phyloP scores from a whole-genome alignment of 2,888 invertebrate genomes.

The Tanytarsus gracilentus region DNA sequence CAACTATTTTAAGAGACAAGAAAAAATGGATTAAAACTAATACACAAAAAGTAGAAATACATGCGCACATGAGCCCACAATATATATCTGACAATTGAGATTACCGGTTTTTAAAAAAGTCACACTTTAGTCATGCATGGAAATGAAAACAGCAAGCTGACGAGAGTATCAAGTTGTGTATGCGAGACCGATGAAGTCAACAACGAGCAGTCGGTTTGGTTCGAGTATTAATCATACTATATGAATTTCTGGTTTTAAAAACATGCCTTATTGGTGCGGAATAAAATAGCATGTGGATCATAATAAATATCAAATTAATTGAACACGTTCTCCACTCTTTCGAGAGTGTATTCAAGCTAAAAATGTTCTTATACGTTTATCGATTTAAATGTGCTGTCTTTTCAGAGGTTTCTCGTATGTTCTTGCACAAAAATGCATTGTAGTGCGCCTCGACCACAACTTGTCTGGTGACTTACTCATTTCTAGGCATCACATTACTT shows the following conservation, averaged over 20 bases:
- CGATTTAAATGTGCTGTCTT: no score
- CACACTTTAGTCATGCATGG: slow-evolving; percentile 8
- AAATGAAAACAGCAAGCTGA: not conserved
- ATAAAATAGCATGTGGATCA: slow-evolving; percentile 4
- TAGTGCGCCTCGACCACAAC: no score
- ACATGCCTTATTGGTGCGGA: not conserved
- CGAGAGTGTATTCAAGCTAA: not conserved
- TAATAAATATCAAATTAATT: slow-evolving; percentile 16
- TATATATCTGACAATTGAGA: no score
- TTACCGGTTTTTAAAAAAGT: slow-evolving; percentile 9
- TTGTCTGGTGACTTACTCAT: not conserved
- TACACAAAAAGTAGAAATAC: no score
- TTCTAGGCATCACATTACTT: no score
- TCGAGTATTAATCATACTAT: slow-evolving; percentile 20
- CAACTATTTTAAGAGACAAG: no score
- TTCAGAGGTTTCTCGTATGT: no score
- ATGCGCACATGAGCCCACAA: no score
- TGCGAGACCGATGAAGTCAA: not conserved
- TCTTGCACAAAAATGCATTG: no score
- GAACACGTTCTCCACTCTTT: not conserved
- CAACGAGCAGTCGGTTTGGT: not conserved
- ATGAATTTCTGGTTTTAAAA: slow-evolving; percentile 21
- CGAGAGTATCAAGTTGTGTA: not conserved
- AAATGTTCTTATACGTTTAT: not conserved
- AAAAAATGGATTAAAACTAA: no score